A percentile compares a stretch with the other conserved stretches of the same genome.
phyloP scores from a whole-genome alignment of 2,888 invertebrate species.

The Himalopsyche tibetana region DNA sequence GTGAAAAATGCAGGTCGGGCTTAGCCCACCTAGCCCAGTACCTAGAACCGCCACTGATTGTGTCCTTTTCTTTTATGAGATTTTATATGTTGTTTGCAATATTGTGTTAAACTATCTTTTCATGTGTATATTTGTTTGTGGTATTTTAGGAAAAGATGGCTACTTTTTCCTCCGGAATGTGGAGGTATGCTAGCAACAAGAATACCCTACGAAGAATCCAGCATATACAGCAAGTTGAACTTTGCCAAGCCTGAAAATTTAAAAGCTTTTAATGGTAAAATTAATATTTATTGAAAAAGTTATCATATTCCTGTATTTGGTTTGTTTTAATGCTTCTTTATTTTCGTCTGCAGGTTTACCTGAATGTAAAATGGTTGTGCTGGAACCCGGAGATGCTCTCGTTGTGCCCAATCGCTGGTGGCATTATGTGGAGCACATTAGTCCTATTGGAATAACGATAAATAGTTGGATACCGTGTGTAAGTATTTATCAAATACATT shows the following conservation, averaged over 20 bases:
- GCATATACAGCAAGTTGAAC: conserved; percentile 91
- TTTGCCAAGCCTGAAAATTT: conserved; percentile 82
- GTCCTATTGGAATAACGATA: conserved; percentile 80
- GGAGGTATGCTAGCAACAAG: conserved; percentile 85
- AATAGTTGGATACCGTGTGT: conserved; percentile 87
- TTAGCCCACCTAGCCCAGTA: no score
- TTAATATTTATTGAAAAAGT: background rate
- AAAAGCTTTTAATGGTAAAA: conserved; percentile 74
- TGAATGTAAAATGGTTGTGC: conserved; percentile 74
- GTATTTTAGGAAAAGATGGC: conserved; percentile 88
- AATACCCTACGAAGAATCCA: conserved; percentile 97
- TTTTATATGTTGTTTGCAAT: background rate
- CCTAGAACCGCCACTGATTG: no score
- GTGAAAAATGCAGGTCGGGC: no score
- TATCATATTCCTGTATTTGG: background rate
- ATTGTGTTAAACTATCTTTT: no score
- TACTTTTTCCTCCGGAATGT: conserved; percentile 90
- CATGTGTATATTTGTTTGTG: background rate
- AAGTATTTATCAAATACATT: conserved; percentile 67
- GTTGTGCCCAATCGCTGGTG: conserved; percentile 96
- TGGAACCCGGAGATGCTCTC: conserved; percentile 91
- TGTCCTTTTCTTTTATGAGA: background rate
- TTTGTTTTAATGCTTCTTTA: background rate
- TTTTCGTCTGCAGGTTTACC: conserved; percentile 55
- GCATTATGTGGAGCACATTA: conserved; percentile 96